phyloP scores from a whole-genome alignment of 2,113 vertebrate species.

The Saguinus imperator region DNA sequence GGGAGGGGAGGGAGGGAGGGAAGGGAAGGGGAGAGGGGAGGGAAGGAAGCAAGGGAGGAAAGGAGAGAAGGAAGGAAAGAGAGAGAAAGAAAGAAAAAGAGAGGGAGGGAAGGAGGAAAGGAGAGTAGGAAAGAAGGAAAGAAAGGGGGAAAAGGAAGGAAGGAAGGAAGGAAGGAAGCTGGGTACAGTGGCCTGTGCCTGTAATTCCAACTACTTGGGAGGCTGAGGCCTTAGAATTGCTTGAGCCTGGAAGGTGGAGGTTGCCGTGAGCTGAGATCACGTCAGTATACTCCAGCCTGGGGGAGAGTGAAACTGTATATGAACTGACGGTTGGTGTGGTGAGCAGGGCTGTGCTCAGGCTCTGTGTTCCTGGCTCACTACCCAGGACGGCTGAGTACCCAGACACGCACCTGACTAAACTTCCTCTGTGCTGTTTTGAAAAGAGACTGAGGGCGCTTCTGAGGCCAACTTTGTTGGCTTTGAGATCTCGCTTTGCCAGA shows the following conservation, averaged over 20 bases:
- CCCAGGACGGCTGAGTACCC: not conserved
- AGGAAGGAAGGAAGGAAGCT: no score
- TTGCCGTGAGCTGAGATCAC: no score
- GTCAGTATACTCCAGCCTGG: no score
- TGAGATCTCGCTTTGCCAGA: not conserved
- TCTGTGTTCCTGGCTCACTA: not conserved
- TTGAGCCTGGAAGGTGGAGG: no score
- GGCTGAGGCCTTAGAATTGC: no score
- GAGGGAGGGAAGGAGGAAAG: accelerated
- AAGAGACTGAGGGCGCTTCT: not conserved
- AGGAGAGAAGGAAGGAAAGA: accelerated
- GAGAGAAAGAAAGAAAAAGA: accelerated
- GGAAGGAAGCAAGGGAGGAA: accelerated
- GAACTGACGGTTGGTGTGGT: no score
- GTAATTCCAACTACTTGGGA: no score
- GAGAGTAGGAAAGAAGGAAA: no score
- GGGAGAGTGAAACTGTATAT: no score
- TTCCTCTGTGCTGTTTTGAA: not conserved
- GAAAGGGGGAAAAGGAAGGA: no score
- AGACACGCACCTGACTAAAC: not conserved
- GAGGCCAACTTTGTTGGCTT: not conserved
- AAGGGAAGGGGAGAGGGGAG: no score
- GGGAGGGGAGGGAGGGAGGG: accelerated
- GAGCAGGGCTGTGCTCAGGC: not conserved
- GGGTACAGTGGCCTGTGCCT: no score